phyloP scores from a whole-genome alignment of 2,888 invertebrate species.

The Anticlea derivata region DNA sequence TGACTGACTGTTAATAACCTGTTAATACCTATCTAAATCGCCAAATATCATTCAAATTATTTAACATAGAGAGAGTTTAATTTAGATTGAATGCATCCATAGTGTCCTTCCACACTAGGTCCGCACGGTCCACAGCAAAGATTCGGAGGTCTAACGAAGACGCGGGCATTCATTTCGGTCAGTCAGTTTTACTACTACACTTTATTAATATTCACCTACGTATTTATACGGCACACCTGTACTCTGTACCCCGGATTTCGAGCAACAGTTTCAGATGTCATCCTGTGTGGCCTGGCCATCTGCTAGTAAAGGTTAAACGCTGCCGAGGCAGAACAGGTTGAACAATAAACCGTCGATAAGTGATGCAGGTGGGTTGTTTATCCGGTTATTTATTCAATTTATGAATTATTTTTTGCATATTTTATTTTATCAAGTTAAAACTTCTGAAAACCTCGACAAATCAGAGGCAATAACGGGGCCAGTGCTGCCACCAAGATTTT shows the following conservation, averaged over 20 bases:
- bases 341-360: constrained; percentile 8
- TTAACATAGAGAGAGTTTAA: too few species aligned
- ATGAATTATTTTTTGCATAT: constrained; percentile 5
- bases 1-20: background rate
- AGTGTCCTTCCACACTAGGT: too few species aligned
- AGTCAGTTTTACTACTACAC: too few species aligned
- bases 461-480: too few species aligned
- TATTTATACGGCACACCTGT: constrained; percentile 22
- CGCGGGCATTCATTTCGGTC: background rate
- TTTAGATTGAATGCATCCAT: too few species aligned
- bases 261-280: constrained; percentile 19
- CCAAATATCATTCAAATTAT: too few species aligned
- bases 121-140: too few species aligned
- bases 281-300: constrained; percentile 25
- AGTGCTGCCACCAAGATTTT: too few species aligned
- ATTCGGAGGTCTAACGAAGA: too few species aligned
- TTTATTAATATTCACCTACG: background rate
- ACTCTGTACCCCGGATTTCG: constrained; percentile 10
- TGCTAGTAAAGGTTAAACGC: constrained; percentile 21
- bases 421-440: background rate
- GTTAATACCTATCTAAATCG: too few species aligned
- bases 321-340: constrained; percentile 17
- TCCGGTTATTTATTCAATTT: constrained; percentile 9
- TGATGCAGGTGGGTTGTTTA: constrained; percentile 9
- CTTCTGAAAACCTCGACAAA: too few species aligned